These are phyloP conservation scores for Pan paniscus DNA, from an alignment of 2,113 vertebrate species.

Conservation along the genomic window DNA sequence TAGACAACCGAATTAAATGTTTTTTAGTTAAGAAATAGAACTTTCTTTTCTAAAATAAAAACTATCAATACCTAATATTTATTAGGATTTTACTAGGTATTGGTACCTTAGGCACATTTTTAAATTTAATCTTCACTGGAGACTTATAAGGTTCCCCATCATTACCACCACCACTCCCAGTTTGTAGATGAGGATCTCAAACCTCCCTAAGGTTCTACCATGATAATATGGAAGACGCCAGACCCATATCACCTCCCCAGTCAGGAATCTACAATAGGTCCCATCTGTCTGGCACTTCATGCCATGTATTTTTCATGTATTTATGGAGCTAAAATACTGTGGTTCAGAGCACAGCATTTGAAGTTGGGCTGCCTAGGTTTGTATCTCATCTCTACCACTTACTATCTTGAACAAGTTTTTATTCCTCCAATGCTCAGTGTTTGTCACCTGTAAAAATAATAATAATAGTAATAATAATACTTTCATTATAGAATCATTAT, in stretches of 20 bases:
- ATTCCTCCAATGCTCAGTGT: background rate
- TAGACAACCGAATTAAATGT: background rate
- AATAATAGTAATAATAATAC: background rate
- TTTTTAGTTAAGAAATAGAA: background rate
- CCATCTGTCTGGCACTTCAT: background rate
- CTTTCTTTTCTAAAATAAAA: background rate
- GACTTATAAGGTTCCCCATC: background rate
- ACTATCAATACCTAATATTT: background rate
- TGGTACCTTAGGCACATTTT: background rate
- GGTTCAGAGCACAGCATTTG: background rate
- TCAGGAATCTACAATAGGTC: background rate
- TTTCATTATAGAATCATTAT: background rate
- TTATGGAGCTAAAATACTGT: background rate
- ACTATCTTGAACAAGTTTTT: background rate
- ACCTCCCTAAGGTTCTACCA: background rate
- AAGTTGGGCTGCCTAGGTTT: background rate
- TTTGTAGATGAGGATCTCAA: background rate
- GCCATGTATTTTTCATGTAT: background rate
- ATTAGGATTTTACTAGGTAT: background rate
- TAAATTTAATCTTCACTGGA: background rate
- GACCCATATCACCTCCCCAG: background rate
- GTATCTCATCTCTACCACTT: background rate
- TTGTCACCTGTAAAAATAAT: background rate
- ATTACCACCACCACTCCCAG: background rate
- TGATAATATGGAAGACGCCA: background rate